Base-by-base conservation (phyloP, 1,140 invertebrate genomes). In the Daktulosphaira vitifoliae region DNA sequence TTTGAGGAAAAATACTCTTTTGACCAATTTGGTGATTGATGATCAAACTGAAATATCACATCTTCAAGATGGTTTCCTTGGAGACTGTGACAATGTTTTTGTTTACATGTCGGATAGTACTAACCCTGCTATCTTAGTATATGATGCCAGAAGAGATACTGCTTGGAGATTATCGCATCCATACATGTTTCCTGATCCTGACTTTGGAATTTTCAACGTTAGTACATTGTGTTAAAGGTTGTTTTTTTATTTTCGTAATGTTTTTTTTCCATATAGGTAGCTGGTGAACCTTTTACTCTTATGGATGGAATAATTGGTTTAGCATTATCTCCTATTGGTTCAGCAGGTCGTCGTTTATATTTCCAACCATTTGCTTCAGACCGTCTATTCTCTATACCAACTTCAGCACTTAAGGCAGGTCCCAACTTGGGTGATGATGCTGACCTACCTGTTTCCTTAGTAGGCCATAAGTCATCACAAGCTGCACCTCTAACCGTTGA, bases 361-460 rank as follows among this genome's bases (percentile, higher is more conserved):
- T 90, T 84, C 76, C 87, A 90, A 73, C 87, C 89, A 0, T 74
- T 90, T 65, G 88, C 88, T n/a, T 88, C 86, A 5, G 83, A 89
- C 74, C 80, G 86, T 70, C 72, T 90, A 2, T 90, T 86, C 74
- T 86, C 85, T 49, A 81, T 91, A 5, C 80, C 86, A 8, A 86
- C 86, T 0, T 78, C 84, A 2, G 84, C 81, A 0, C 73, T 90
- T 18, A 79, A 82, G 13, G 80, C 83, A 1, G 87, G 87, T 11
- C 86, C 87, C 0, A 72, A 71, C 16, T 78, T 81, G 3, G 78
- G 81, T 1, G 81, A 82, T 66, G 82, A 73, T 29, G 81, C n/a
- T 66, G 81, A 84, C 66, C 72, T 90, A 44, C 85, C 86, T 0
- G 84, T 89, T 0, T 81, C 81, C 38, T 74, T 89, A 33, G 84